phyloP scores from a whole-genome alignment of 1,140 invertebrate species.

The Zophobas morio region DNA sequence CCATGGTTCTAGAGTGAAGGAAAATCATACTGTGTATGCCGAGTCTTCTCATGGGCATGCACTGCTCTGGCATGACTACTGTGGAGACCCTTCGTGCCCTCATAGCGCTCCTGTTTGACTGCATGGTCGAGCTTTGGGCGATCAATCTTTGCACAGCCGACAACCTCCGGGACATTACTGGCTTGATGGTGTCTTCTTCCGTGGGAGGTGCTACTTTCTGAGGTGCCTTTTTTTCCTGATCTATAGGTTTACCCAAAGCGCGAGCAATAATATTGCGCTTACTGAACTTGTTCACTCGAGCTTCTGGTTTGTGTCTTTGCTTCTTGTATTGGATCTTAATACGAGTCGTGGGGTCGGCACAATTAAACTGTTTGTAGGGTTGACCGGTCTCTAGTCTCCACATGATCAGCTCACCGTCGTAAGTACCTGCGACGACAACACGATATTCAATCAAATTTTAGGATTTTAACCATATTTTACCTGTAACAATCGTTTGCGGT shows the following conservation, averaged over 20 bases:
- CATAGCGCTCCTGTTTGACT: neutral
- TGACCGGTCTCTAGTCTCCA: conserved; percentile 72
- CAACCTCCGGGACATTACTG: neutral
- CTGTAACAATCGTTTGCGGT: conserved; percentile 78
- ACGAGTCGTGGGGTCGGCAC: conserved; percentile 61
- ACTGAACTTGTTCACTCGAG: neutral
- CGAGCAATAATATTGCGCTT: conserved; percentile 22
- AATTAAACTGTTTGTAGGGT: conserved; percentile 64
- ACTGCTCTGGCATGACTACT: conserved; percentile 58
- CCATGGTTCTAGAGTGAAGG: conserved; percentile 60
- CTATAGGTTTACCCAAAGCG: conserved; percentile 5
- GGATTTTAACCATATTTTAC: no score
- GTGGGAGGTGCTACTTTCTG: neutral
- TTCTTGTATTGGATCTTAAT: conserved; percentile 64
- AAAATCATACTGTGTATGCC: conserved; percentile 63
- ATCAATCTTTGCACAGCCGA: conserved; percentile 7
- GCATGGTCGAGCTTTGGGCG: neutral
- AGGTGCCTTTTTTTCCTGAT: neutral
- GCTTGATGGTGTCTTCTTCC: neutral
- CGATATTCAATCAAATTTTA: no score
- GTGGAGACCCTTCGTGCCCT: conserved; percentile 54
- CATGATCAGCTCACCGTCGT: conserved; percentile 83
- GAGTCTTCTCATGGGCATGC: conserved; percentile 57
- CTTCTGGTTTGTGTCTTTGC: neutral
- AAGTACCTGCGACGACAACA: conserved; percentile 65